These are phyloP conservation scores for Prinia subflava DNA, from an alignment of 2,113 vertebrate species.

Conservation along the genomic window DNA sequence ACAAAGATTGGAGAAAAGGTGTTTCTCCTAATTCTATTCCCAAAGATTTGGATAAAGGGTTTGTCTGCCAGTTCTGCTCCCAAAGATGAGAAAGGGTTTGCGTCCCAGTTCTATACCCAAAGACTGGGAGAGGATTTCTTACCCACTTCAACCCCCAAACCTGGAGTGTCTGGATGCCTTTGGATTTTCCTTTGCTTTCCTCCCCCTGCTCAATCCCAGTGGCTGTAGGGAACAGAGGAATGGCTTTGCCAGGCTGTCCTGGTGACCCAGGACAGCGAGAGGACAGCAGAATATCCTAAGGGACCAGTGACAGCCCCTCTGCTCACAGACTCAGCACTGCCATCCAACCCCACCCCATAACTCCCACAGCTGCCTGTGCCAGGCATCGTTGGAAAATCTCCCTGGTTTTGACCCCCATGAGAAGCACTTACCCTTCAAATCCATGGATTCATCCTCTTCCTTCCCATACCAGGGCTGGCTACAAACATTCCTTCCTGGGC, in stretches of 20 bases:
- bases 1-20: background rate
- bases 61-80: accelerated
- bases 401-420: background rate
- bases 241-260: background rate
- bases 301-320: background rate
- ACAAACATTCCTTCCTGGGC: background rate
- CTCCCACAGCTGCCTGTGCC: accelerated
- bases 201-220: accelerated
- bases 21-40: background rate
- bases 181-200: background rate
- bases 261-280: accelerated
- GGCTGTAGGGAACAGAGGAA: background rate
- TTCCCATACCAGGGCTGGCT: background rate
- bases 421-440: background rate
- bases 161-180: accelerated
- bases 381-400: background rate
- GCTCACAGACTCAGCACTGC: background rate
- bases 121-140: background rate
- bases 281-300: too few species aligned
- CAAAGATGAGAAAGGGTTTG: background rate
- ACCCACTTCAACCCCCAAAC: accelerated
- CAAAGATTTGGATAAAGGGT: background rate
- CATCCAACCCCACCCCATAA: background rate
- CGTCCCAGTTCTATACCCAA: background rate
- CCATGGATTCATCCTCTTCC: background rate